These are phyloP conservation scores for Tetranychus piercei DNA, from an alignment of 2,888 invertebrate genomes.

Conservation along the genomic window DNA sequence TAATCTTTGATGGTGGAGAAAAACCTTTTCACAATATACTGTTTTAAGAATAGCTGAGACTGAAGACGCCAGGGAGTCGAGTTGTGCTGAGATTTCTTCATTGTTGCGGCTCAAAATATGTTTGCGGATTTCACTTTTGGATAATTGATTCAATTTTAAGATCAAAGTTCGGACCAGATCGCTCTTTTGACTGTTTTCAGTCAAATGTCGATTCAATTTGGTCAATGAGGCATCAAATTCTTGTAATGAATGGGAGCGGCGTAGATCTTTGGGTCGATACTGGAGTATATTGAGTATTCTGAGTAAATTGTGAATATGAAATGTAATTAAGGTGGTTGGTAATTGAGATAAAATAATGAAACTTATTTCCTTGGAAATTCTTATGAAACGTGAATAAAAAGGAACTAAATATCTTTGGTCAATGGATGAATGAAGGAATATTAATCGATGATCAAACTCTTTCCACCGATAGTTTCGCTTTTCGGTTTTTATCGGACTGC, in stretches of 20 bases:
- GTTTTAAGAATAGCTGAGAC: neutral
- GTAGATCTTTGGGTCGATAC: slow-evolving; percentile 3
- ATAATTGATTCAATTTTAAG: neutral
- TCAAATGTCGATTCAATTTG: neutral
- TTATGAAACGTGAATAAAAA: neutral
- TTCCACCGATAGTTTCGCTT: neutral
- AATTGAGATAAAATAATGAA: slow-evolving; percentile 5
- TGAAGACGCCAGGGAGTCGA: neutral
- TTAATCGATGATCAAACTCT: slow-evolving; percentile 4
- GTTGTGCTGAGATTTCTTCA: neutral
- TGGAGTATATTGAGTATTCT: slow-evolving; percentile 5
- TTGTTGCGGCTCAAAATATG: neutral
- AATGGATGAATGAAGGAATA: slow-evolving; percentile 9
- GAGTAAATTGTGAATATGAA: slow-evolving; percentile 7
- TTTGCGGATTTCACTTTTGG: neutral
- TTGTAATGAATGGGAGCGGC: neutral
- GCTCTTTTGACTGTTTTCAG: neutral
- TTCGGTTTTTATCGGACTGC: no score
- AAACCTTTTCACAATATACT: neutral
- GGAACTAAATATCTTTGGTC: slow-evolving; percentile 9
- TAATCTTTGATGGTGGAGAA: neutral
- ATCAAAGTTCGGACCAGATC: neutral
- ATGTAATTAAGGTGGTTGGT: neutral
- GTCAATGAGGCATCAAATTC: slow-evolving; percentile 4
- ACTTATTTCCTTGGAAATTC: neutral